These are phyloP conservation scores for Melanotaenia nigrans DNA, from an alignment of 2,797 vertebrate genomes.

Conservation along the genomic window DNA sequence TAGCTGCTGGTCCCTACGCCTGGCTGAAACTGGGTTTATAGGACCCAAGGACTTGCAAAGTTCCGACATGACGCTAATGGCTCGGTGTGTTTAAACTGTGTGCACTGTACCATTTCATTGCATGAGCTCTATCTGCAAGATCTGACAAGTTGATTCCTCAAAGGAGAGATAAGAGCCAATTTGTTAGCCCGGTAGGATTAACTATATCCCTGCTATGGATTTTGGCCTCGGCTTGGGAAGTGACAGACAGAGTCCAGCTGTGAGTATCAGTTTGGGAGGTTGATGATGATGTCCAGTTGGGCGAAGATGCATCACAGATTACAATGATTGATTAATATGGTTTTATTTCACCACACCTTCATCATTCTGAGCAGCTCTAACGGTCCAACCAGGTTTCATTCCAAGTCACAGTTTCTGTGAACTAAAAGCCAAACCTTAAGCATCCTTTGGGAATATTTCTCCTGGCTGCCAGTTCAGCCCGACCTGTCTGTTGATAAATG, in stretches of 20 bases:
- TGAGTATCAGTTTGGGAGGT: constrained; percentile 29
- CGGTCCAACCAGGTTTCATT: constrained; percentile 6
- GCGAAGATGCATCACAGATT: constrained; percentile 27
- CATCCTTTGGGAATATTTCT: constrained; percentile 44
- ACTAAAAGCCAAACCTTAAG: constrained; percentile 33
- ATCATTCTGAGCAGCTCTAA: neutral
- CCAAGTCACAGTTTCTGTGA: constrained; percentile 17
- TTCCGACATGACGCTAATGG: constrained; percentile 67
- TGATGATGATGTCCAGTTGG: neutral
- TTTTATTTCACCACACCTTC: constrained; percentile 15
- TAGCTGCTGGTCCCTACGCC: constrained; percentile 45
- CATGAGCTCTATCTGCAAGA: constrained; percentile 57
- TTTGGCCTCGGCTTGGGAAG: constrained; percentile 38
- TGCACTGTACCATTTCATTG: constrained; percentile 60
- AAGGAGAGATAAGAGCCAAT: constrained; percentile 68
- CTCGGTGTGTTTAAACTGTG: constrained; percentile 63
- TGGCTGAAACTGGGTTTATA: constrained; percentile 49
- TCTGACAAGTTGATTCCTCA: constrained; percentile 73
- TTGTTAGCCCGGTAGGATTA: constrained; percentile 69
- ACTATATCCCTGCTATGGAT: constrained; percentile 42
- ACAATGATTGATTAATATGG: constrained; percentile 34
- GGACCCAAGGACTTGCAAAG: constrained; percentile 51
- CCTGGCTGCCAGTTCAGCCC: constrained; percentile 42
- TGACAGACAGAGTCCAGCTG: constrained; percentile 67
- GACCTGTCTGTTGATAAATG: constrained; percentile 53